Percentiles rank a stretch among this genome's conserved stretches.
phyloP scores from a whole-genome alignment of 2,888 invertebrate genomes.

The Embidobia sp. region DNA sequence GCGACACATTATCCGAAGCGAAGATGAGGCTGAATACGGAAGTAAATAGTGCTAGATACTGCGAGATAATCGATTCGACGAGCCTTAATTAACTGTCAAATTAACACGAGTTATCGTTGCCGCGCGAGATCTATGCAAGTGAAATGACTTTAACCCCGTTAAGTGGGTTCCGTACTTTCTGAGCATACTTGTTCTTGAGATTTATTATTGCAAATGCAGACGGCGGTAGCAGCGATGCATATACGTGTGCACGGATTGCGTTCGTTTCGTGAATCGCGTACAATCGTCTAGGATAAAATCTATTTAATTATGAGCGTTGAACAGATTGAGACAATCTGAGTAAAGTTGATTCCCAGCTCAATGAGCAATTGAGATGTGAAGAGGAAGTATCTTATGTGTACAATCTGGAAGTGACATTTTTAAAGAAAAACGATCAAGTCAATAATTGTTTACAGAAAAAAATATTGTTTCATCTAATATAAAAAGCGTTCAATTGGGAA shows the following conservation, averaged over 20 bases:
- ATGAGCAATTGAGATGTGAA: no score
- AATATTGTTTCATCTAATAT: no score
- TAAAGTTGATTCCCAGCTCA: slow-evolving; percentile 14
- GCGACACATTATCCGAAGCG: slow-evolving; percentile 19
- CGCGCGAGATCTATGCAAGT: slow-evolving; percentile 57
- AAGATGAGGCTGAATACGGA: slow-evolving; percentile 58
- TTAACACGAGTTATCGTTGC: slow-evolving; percentile 72
- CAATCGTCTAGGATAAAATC: slow-evolving; percentile 18
- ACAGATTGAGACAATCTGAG: slow-evolving; percentile 18
- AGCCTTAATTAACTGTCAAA: slow-evolving; percentile 74
- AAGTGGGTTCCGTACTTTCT: slow-evolving; percentile 59
- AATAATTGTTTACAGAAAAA: no score
- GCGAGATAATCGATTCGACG: slow-evolving; percentile 69
- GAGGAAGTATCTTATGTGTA: no score
- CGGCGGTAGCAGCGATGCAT: slow-evolving; percentile 36
- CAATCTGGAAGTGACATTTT: no score
- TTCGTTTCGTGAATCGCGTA: slow-evolving; percentile 8
- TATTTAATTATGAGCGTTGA: slow-evolving; percentile 49
- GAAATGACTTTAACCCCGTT: slow-evolving; percentile 67
- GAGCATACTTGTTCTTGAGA: slow-evolving; percentile 58
- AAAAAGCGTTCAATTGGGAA: no score
- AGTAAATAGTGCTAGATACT: slow-evolving; percentile 55
- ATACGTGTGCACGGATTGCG: neutral
- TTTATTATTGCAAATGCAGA: slow-evolving; percentile 65
- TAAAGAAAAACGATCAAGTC: no score